A percentile compares a stretch with the other conserved stretches of the same genome.
phyloP scores from a whole-genome alignment of 2,113 vertebrate genomes.

The Genyomyrus donnyi region DNA sequence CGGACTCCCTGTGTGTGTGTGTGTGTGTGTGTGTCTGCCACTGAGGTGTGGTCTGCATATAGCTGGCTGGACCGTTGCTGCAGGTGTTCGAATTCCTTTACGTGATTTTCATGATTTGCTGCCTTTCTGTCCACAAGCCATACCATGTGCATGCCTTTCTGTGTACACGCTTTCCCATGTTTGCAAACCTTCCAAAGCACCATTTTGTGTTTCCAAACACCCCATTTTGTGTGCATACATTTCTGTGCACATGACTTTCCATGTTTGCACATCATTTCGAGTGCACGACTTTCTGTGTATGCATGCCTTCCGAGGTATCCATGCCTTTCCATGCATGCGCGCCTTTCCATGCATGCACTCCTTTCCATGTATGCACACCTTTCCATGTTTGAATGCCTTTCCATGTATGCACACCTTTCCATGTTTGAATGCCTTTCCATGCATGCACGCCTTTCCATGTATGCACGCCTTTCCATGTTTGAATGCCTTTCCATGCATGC shows the following conservation, averaged over 20 bases:
- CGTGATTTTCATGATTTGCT: not conserved
- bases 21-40: not conserved
- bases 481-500: not conserved
- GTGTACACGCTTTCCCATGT: not conserved
- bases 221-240: slow-evolving; percentile 1
- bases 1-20: not conserved
- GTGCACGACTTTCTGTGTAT: not conserved
- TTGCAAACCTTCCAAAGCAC: not conserved
- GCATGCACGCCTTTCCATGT: not conserved
- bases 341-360: not conserved
- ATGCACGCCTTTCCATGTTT: not conserved
- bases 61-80: not conserved
- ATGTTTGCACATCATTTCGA: not conserved
- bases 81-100: not conserved
- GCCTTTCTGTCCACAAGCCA: not conserved
- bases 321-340: not conserved
- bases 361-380: not conserved
- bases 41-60: not conserved
- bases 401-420: not conserved
- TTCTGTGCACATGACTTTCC: not conserved
- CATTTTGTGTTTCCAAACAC: not conserved
- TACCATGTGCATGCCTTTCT: not conserved
- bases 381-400: no score
- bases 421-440: no score
- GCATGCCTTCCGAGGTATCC: not conserved